A percentile compares a stretch with the other conserved stretches of the same genome.
phyloP scores from a whole-genome alignment of 1,140 invertebrate species.

The Anastrepha ludens region DNA sequence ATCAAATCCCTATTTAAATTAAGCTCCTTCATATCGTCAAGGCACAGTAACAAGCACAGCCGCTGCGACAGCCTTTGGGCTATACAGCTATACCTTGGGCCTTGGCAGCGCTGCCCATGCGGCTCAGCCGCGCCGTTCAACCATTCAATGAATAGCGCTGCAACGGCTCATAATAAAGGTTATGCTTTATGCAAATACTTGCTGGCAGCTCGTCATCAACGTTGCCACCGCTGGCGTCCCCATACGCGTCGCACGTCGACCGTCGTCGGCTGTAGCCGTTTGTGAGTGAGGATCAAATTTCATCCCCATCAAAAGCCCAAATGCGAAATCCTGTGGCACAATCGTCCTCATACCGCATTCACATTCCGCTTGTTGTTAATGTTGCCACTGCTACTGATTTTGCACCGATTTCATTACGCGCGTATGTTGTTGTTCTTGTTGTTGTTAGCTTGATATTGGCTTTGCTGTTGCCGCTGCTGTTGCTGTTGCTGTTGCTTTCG shows the following conservation, averaged over 20 bases:
- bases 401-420: background rate
- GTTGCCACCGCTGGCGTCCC: background rate
- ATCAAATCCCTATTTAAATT: slow-evolving; percentile 71
- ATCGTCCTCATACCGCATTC: background rate
- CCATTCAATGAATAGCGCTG: slow-evolving; percentile 39
- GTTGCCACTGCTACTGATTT: slow-evolving; percentile 49
- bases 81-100: background rate
- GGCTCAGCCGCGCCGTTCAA: background rate
- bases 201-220: slow-evolving; percentile 1
- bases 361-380: slow-evolving; percentile 32
- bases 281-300: slow-evolving; percentile 71
- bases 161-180: slow-evolving; percentile 46
- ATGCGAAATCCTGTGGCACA: slow-evolving; percentile 15
- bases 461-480: background rate
- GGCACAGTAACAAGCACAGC: background rate
- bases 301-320: slow-evolving; percentile 68
- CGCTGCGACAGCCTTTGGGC: background rate
- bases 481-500: background rate
- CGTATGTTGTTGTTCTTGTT: slow-evolving; percentile 8
- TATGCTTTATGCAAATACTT: slow-evolving; percentile 54
- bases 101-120: background rate
- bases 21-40: slow-evolving; percentile 65
- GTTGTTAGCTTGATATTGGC: background rate
- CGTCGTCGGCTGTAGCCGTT: slow-evolving; percentile 43
- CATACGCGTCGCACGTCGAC: background rate